These are phyloP conservation scores for Triplophysa dalaica DNA, from an alignment of 2,113 vertebrate genomes.

Conservation along the genomic window DNA sequence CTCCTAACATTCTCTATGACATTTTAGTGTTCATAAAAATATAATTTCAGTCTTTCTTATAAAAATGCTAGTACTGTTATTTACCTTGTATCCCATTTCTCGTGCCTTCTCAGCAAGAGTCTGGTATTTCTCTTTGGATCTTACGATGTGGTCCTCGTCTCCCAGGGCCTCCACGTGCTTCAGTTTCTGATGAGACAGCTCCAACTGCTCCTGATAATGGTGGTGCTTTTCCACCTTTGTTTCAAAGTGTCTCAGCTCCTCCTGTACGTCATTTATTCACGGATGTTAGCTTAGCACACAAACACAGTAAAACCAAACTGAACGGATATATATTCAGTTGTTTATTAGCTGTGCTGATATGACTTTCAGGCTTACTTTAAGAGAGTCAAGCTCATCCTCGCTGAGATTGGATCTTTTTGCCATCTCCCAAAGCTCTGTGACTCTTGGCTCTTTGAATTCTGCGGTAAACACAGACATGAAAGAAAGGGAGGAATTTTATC, in stretches of 20 bases:
- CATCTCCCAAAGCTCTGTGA: slow-evolving; percentile 94
- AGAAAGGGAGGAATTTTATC: background rate
- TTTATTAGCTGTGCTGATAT: too few relatives aligned
- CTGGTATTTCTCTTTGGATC: slow-evolving; percentile 84
- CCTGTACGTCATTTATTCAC: slow-evolving; percentile 67
- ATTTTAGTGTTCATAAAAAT: background rate
- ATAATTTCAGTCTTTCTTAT: too few relatives aligned
- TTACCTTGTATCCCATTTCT: slow-evolving; percentile 93
- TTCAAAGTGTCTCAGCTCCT: slow-evolving; percentile 94
- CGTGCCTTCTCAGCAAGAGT: slow-evolving; percentile 86
- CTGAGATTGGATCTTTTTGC: slow-evolving; percentile 88
- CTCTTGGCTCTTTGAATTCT: slow-evolving; percentile 94
- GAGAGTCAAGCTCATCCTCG: slow-evolving; percentile 87
- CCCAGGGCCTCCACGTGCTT: slow-evolving; percentile 83
- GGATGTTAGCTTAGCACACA: background rate
- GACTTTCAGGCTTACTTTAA: slow-evolving; percentile 77
- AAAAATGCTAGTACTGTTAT: background rate
- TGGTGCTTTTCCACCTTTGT: slow-evolving; percentile 94
- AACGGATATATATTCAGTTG: background rate
- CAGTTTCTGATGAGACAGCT: slow-evolving; percentile 93
- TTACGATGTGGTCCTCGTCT: slow-evolving; percentile 84
- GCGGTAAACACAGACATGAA: background rate
- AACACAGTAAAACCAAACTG: background rate
- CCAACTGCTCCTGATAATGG: slow-evolving; percentile 94
- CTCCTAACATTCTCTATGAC: background rate